Evolutionary conservation across 2,797 vertebrate species (phyloP), one percentile per base, ranked within the genome.

Genomic region (Sebastes minor): DNA sequence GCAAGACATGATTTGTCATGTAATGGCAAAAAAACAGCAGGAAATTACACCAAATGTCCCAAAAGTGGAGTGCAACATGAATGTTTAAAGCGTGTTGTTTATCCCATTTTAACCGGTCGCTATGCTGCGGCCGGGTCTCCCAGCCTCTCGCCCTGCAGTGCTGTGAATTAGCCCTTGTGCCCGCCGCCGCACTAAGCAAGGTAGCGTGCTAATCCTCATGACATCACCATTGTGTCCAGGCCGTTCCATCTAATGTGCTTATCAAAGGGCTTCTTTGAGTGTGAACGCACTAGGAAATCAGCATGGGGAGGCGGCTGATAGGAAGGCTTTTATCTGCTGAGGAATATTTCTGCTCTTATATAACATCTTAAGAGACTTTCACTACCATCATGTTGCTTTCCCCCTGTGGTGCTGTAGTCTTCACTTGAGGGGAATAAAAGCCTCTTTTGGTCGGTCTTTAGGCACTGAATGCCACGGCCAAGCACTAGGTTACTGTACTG

Each of bases 181-280:
- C 90, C 76, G 63, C 80, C 35, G 57, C 86, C 81, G 78, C 80
- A 82, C 85, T 91, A 92, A 84, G 90, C 84, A 94, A 94, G 92
- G 91, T 94, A 89, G 89, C 90, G 78, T 93, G 93, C 90, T 93
- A 95, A 95, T 94, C 92, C 91, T 93, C 85, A 92, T 94, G 95
- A 95, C 95, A 94, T 95, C 89, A 93, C 91, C 88, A 95, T 93
- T 95, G 94, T 94, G 93, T 92, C 92, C 83, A 60, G 87, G 87
- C 91, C 71, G 94, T 95, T 95, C 92, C 91, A 70, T 92, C 90
- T 95, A 95, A 95, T 90, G 88, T 87, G 89, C 93, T 96, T 94
- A 95, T 95, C 92, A 95, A 95, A 94, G 90, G 85, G 79, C 84
- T 86, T 86, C 89, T 95, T 95, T 95, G 91, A 95, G 90, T 88